phyloP scores from a whole-genome alignment of 2,888 invertebrate species.

The Elegia similella region DNA sequence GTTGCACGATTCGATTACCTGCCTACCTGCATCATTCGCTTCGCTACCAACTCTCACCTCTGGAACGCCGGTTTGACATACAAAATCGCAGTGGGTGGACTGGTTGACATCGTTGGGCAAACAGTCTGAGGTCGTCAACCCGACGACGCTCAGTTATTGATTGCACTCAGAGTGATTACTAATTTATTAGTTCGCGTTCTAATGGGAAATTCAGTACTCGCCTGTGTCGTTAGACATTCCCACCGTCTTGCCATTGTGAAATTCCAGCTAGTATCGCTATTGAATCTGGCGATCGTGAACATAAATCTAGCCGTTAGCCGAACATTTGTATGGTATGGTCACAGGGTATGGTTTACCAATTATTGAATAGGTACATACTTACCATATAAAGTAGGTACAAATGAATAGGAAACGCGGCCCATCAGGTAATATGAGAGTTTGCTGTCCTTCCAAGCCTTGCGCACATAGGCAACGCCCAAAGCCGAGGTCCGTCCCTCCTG shows the following conservation, averaged over 20 bases:
- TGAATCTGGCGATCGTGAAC: neutral
- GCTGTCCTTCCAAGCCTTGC: too few relatives aligned
- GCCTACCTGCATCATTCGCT: slow-evolving; percentile 33
- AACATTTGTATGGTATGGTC: neutral
- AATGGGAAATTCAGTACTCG: slow-evolving; percentile 31
- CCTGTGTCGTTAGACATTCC: slow-evolving; percentile 12
- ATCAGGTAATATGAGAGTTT: too few relatives aligned
- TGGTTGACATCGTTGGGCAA: slow-evolving; percentile 67
- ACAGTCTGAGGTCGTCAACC: slow-evolving; percentile 70
- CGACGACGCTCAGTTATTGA: slow-evolving; percentile 50
- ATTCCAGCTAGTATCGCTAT: slow-evolving; percentile 1
- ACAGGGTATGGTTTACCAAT: neutral
- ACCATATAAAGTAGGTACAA: too few relatives aligned
- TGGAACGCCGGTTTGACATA: slow-evolving; percentile 55
- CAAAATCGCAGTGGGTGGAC: slow-evolving; percentile 72
- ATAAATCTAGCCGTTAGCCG: neutral
- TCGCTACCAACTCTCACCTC: slow-evolving; percentile 39
- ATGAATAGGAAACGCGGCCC: too few relatives aligned
- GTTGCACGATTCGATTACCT: slow-evolving; percentile 14
- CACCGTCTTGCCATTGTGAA: slow-evolving; percentile 9
- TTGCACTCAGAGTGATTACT: slow-evolving; percentile 56
- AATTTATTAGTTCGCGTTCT: slow-evolving; percentile 49
- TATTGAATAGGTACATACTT: neutral
- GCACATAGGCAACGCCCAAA: too few relatives aligned
- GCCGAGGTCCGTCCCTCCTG: too few relatives aligned